Evolutionary conservation across 1,140 invertebrate genomes (phyloP).

Genomic region (Dryas iulia): DNA sequence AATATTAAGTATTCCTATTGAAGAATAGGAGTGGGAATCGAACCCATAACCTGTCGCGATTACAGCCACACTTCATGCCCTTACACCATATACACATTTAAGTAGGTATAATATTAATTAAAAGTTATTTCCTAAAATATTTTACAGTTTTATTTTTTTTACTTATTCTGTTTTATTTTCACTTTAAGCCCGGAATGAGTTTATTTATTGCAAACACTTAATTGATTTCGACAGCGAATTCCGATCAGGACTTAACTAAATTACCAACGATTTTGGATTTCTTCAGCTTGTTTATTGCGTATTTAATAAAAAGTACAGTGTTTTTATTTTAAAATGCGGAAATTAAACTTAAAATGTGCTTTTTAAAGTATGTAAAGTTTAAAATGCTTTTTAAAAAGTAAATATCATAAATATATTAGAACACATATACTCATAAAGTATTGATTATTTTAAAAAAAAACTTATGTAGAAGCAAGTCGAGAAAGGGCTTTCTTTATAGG

Average conservation of each 20-base stretch:
- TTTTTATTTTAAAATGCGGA: background rate
- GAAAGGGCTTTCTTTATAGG: no score
- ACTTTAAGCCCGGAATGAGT: background rate
- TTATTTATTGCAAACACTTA: conserved; percentile 53
- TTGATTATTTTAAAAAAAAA: no score
- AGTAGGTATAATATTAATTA: no score
- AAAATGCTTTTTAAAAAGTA: background rate
- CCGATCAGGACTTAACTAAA: conserved; percentile 52
- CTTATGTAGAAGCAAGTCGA: no score
- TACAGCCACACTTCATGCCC: no score
- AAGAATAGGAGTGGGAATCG: no score
- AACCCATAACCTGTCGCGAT: no score
- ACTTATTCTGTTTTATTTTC: background rate
- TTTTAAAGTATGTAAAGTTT: background rate
- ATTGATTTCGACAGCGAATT: conserved; percentile 63
- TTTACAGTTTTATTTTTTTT: no score
- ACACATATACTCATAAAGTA: no score
- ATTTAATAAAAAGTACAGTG: conserved; percentile 9
- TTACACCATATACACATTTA: no score
- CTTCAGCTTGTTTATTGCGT: conserved; percentile 47
- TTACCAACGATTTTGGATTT: conserved; percentile 44
- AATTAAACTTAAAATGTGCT: background rate
- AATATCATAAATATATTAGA: background rate
- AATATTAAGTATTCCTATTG: no score
- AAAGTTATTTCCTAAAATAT: no score